Base-by-base conservation (phyloP, 1,140 invertebrate species). In the Physella acuta region DNA sequence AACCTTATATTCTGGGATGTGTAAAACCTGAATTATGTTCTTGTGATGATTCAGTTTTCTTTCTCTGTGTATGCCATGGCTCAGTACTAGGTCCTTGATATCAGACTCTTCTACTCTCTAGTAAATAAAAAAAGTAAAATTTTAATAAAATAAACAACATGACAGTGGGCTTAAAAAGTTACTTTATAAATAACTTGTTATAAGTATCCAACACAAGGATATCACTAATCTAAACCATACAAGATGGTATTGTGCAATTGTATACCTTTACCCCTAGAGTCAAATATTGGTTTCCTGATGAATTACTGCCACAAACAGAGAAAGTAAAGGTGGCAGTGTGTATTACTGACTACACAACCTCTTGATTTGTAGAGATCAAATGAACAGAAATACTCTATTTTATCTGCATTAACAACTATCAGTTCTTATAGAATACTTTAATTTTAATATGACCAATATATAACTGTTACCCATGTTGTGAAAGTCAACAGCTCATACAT, bases 1-100 rank as follows among this genome's bases (percentile, higher is more conserved):
- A 60, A 82, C 82, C 76, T 78, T 77, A 56, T 64, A 73, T 34
- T 79, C 68, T 30, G 73, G 71, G 37, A 82, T 78, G 66, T 76
- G 79, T 14, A 82, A 37, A 8, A 78, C 78, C 67, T 77, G 71
- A 71, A 74, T 72, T 1, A 84, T 63, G 11, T 55, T 49, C 30
- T 76, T 66, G 17, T 69, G 33, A 66, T 82, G 79, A 58, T 77
- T 80, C 5, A 82, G 69, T 70, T 81, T 78, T n/a, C 81, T 66
- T 26, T 74, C 71, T 70, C 79, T 78, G 70, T 81, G 77, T 34
- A 84, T 79, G 33, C 82, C 82, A 78, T 84, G 82, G 16, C 70
- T 75, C 20, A 83, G 73, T 36, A 70, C 51, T 30, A 77, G 58
- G 49, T 81, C 76, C 58, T 76, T 79, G 0, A 74, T 44, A 67